These are phyloP conservation scores for Cylas formicarius DNA, from an alignment of 1,140 invertebrate genomes.

Conservation along the genomic window DNA sequence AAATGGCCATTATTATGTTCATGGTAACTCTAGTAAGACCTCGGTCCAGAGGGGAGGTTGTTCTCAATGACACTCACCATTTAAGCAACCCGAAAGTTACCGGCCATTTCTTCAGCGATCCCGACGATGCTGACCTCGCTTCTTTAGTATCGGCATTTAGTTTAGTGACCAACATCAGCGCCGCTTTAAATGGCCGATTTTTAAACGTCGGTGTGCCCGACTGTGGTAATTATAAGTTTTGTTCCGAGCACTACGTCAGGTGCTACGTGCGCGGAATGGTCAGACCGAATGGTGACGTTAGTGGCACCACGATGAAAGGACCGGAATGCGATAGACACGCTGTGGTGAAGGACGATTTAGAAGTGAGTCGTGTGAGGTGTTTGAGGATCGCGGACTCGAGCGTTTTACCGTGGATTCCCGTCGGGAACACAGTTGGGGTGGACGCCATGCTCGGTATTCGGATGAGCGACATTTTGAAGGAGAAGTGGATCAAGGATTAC, in stretches of 20 bases:
- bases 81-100: slow-evolving; percentile 54
- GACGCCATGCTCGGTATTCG: slow-evolving; percentile 38
- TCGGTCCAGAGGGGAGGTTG: slow-evolving; percentile 51
- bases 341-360: slow-evolving; percentile 64
- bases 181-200: slow-evolving; percentile 47
- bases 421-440: slow-evolving; percentile 40
- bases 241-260: slow-evolving; percentile 45
- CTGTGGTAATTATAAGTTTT: slow-evolving; percentile 55
- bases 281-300: slow-evolving; percentile 37
- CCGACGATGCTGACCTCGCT: slow-evolving; percentile 36
- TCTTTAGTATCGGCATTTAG: slow-evolving; percentile 35
- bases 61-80: slow-evolving; percentile 52
- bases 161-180: slow-evolving; percentile 29
- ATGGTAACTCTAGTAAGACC: slow-evolving; percentile 65
- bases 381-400: slow-evolving; percentile 70
- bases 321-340: slow-evolving; percentile 51
- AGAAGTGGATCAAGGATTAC: slow-evolving; percentile 27
- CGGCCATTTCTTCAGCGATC: slow-evolving; percentile 54
- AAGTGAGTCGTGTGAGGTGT: slow-evolving; percentile 55
- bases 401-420: slow-evolving; percentile 53
- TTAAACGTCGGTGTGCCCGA: slow-evolving; percentile 54
- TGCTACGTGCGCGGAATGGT: slow-evolving; percentile 52
- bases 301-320: slow-evolving; percentile 67
- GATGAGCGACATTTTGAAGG: slow-evolving; percentile 21
- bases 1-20: slow-evolving; percentile 20